Conservation (phyloP, 2,888 invertebrate genomes). For the Amphipoea lucens region DNA sequence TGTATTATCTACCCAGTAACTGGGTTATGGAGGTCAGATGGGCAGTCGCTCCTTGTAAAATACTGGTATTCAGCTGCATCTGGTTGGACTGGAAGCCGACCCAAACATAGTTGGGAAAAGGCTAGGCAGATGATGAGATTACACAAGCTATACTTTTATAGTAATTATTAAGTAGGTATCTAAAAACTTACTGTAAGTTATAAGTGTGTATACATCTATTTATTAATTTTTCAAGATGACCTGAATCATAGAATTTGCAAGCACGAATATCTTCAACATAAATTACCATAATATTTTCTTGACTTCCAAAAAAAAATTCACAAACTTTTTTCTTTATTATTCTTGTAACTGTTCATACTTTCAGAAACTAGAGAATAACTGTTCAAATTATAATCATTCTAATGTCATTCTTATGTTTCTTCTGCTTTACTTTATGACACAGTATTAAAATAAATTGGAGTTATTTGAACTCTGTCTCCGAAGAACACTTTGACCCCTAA, state of each 20-base stretch:
- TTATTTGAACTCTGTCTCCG: constrained; percentile 40
- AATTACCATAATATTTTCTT: not conserved
- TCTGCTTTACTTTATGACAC: not conserved
- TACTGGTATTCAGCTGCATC: no score
- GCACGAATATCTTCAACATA: not conserved
- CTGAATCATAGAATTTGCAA: not conserved
- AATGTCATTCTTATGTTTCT: not conserved
- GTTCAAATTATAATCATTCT: constrained; percentile 6
- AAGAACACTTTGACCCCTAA: constrained; percentile 10
- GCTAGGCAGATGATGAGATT: no score
- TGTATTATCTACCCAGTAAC: no score
- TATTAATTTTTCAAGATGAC: not conserved
- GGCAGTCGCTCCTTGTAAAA: no score
- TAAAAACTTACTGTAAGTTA: not conserved
- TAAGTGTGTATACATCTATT: no score
- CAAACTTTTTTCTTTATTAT: not conserved
- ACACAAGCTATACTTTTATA: not conserved
- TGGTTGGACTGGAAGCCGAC: no score
- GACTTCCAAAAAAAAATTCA: not conserved
- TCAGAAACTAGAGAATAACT: constrained; percentile 1
- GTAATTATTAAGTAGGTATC: not conserved
- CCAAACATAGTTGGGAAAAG: no score
- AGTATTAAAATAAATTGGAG: constrained; percentile 21
- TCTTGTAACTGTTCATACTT: not conserved
- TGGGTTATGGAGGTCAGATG: no score